Base-by-base conservation (phyloP, 2,797 vertebrate genomes). In the Astyanax mexicanus region DNA sequence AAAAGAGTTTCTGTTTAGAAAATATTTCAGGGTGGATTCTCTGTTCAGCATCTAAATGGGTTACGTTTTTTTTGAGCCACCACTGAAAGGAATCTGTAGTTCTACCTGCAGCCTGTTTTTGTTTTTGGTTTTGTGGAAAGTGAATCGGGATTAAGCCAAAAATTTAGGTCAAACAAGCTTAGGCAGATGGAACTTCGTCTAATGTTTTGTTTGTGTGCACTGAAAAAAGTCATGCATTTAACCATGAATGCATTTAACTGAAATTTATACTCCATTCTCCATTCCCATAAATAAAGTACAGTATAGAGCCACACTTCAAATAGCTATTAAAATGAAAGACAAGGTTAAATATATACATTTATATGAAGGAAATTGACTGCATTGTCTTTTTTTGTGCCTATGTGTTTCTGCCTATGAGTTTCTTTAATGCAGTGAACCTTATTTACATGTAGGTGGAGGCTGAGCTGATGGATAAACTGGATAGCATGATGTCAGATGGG, bases 401-500 rank as follows among this genome's bases (percentile, higher is more conserved):
- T 44, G 11, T 55, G 12, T 47, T 2, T 74, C 12, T 57, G 19
- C 49, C 0, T 61, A 19, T 51, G 8, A n/a, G n/a, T n/a, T n/a
- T n/a, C n/a, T n/a, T n/a, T n/a, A n/a, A n/a, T n/a, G n/a, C n/a
- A n/a, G n/a, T 32, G 17, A 27, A 10, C 4, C 10, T 38, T 45
- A 11, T 64, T 13, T 3, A 21, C 13, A 4, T 87, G 32, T 91
- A 99, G 98, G 98, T 99, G 92, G 98, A 99, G 81, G 96, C 97
- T 0, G 98, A 99, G 90, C 74, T 99, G 86, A 99, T 99, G 69
- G 98, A 99, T 89, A 99, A 99, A 74, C 92, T 99, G 92, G 98
- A 99, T 92, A 97, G 97, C 89, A 95, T 99, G 93, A 97, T 99
- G 74, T 98, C 98, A 0, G 98, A 99, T 87, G 98, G 98, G 72